These are phyloP conservation scores for Griposia aprilina DNA, from an alignment of 2,888 invertebrate species.

Conservation along the genomic window DNA sequence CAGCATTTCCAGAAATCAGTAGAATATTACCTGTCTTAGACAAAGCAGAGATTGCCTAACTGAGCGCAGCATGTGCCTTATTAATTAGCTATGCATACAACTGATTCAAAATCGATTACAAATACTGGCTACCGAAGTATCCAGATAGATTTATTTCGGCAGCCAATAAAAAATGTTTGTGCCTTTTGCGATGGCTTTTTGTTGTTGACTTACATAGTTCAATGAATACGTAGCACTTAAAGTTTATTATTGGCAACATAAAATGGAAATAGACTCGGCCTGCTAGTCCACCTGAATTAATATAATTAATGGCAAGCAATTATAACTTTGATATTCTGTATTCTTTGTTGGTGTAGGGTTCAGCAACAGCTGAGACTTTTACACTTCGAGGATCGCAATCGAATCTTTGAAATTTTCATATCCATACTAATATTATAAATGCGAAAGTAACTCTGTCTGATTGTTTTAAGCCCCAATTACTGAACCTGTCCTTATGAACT, in stretches of 20 bases:
- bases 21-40: background rate
- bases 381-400: background rate
- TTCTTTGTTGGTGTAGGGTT: conserved; percentile 10
- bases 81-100: background rate
- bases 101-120: background rate
- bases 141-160: background rate
- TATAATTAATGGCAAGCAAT: conserved; percentile 29
- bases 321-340: conserved; percentile 23
- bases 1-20: background rate
- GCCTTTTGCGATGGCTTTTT: background rate
- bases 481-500: background rate
- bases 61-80: background rate
- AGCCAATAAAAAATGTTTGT: conserved; percentile 14
- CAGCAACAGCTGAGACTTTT: background rate
- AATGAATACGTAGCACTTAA: conserved; percentile 28
- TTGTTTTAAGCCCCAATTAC: background rate
- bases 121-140: background rate
- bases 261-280: conserved; percentile 32
- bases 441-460: background rate
- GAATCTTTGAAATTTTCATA: background rate
- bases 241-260: conserved; percentile 41
- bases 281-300: conserved; percentile 49
- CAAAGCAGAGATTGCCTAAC: background rate
- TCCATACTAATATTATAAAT: background rate
- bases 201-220: conserved; percentile 29